These are phyloP conservation scores for Teleogryllus occipitalis DNA, from an alignment of 1,140 invertebrate genomes.

Conservation along the genomic window DNA sequence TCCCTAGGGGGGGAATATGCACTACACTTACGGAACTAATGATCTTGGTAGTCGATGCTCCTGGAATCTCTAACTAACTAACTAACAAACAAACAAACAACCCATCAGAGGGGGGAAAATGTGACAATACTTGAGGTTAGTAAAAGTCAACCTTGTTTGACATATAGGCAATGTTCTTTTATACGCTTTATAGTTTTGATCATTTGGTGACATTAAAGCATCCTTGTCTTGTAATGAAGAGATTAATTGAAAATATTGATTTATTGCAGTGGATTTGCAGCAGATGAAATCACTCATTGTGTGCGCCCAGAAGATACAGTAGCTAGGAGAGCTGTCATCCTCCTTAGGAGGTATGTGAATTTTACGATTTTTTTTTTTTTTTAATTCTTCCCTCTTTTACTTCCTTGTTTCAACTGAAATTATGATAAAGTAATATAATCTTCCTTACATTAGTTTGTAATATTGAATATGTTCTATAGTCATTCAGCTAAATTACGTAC, in stretches of 20 bases:
- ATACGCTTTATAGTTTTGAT: neutral
- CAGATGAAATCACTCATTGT: conserved; percentile 48
- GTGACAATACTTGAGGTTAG: neutral
- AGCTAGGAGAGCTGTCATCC: conserved; percentile 42
- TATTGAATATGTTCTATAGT: no score
- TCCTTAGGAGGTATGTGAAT: conserved; percentile 38
- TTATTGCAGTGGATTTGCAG: conserved; percentile 43
- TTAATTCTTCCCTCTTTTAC: no score
- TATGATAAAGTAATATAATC: no score
- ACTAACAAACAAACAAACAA: no score
- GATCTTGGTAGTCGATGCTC: no score
- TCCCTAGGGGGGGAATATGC: no score
- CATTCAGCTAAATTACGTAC: no score
- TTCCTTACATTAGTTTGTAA: no score
- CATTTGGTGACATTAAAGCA: neutral
- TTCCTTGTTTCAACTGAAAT: neutral
- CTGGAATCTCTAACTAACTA: no score
- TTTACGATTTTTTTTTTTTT: neutral
- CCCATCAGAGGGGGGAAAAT: no score
- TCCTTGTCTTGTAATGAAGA: no score
- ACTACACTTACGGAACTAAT: no score
- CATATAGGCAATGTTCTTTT: neutral
- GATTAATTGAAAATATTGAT: neutral
- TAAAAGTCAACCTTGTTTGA: conserved; percentile 28
- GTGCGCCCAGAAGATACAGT: conserved; percentile 47